Conservation (phyloP, 37 sponge, comb jelly and placozoan species). For the Geodia barretti region DNA sequence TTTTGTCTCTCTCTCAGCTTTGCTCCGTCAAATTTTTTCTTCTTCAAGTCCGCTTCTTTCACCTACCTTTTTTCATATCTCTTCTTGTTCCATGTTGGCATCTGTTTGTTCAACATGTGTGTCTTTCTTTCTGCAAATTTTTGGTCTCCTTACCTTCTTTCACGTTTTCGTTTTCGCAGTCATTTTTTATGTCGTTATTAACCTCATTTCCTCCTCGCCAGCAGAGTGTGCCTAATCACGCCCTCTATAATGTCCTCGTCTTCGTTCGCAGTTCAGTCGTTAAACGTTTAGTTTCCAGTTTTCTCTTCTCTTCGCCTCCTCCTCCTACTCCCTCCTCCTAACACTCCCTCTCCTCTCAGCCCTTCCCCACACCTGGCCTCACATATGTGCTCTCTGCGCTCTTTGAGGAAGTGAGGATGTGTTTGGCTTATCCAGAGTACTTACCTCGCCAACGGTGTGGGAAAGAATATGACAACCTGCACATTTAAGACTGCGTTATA, state of each 20-base stretch:
- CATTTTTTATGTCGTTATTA: neutral
- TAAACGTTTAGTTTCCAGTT: neutral
- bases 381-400: neutral
- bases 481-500: no score
- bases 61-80: neutral
- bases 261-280: neutral
- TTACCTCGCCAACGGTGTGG: no score
- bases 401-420: no score
- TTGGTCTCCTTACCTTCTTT: neutral
- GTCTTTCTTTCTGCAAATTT: neutral
- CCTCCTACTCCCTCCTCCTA: neutral
- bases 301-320: neutral
- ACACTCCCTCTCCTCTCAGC: neutral
- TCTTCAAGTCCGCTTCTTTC: neutral
- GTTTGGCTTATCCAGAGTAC: no score
- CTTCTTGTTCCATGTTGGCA: neutral
- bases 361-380: neutral
- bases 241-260: no score
- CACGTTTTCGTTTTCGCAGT: neutral
- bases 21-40: neutral
- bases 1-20: neutral
- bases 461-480: no score
- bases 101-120: neutral
- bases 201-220: no score
- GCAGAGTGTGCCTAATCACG: no score